Conservation (phyloP, 2,888 invertebrate genomes). For the Helleia helle region DNA sequence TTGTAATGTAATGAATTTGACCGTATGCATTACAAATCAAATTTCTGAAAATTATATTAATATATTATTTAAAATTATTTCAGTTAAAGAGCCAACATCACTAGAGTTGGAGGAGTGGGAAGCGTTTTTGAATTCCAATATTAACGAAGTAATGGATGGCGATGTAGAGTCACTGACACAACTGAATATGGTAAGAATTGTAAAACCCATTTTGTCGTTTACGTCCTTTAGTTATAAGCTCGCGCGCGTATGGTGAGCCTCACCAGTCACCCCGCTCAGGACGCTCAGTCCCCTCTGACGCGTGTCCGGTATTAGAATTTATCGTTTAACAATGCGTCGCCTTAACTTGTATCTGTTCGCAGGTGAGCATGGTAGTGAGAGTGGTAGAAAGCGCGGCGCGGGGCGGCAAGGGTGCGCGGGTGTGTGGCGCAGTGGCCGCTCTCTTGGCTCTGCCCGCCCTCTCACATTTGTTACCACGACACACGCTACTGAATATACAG, state of each 20-base stretch:
- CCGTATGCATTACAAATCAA: too few species aligned
- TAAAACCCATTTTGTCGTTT: too few species aligned
- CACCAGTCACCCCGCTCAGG: too few species aligned
- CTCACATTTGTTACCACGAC: constrained; percentile 46
- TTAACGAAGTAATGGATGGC: constrained; percentile 87
- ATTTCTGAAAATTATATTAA: too few species aligned
- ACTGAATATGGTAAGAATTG: constrained; percentile 76
- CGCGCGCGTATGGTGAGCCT: too few species aligned
- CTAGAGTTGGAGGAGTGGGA: constrained; percentile 92
- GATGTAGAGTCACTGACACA: constrained; percentile 84
- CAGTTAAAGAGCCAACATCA: constrained; percentile 72
- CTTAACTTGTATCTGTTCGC: constrained; percentile 12
- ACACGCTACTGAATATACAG: constrained; percentile 60
- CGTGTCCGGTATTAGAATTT: too few species aligned
- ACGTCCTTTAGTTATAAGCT: too few species aligned
- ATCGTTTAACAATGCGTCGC: too few species aligned
- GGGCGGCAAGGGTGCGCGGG: constrained; percentile 40
- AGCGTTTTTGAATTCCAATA: constrained; percentile 85
- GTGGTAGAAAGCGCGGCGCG: constrained; percentile 53
- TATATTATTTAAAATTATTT: too few species aligned
- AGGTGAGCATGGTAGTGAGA: constrained; percentile 66
- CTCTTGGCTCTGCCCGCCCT: constrained; percentile 57
- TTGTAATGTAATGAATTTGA: too few species aligned
- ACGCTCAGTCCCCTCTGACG: too few species aligned
- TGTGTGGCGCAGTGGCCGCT: constrained; percentile 63